phyloP scores from a whole-genome alignment of 2,113 vertebrate genomes.

The Accipiter cooperii region DNA sequence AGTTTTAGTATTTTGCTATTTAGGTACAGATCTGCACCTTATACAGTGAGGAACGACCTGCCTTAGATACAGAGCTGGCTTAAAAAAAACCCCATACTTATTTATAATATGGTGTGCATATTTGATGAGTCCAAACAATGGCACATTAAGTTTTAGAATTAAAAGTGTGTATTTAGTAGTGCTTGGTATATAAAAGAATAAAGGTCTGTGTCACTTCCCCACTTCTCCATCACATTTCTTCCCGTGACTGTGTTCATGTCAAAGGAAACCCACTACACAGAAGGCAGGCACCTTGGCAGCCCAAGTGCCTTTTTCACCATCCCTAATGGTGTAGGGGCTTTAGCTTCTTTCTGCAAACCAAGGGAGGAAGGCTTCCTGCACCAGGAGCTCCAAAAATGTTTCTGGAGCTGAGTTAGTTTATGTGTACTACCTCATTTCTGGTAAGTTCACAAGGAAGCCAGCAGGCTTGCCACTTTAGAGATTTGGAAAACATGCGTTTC shows the following conservation, averaged over 20 bases:
- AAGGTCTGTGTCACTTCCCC: not conserved
- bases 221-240: not conserved
- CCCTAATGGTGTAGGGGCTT: not conserved
- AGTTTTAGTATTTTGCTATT: not conserved
- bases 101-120: not conserved
- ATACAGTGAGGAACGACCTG: not conserved
- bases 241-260: not conserved
- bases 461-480: not conserved
- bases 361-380: not conserved
- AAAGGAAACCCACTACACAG: not conserved
- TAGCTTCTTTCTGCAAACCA: not conserved
- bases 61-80: not conserved
- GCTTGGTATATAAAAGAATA: not conserved
- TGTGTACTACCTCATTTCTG: too few relatives aligned
- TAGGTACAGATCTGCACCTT: not conserved
- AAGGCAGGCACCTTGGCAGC: not conserved
- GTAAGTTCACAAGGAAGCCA: not conserved
- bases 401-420: not conserved
- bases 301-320: not conserved
- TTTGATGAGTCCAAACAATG: not conserved
- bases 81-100: not conserved
- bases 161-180: not conserved
- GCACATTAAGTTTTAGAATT: not conserved
- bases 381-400: not conserved
- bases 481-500: fast-evolving